These are phyloP conservation scores for Ctenopoma multispine DNA, from an alignment of 2,797 vertebrate species.

Conservation along the genomic window DNA sequence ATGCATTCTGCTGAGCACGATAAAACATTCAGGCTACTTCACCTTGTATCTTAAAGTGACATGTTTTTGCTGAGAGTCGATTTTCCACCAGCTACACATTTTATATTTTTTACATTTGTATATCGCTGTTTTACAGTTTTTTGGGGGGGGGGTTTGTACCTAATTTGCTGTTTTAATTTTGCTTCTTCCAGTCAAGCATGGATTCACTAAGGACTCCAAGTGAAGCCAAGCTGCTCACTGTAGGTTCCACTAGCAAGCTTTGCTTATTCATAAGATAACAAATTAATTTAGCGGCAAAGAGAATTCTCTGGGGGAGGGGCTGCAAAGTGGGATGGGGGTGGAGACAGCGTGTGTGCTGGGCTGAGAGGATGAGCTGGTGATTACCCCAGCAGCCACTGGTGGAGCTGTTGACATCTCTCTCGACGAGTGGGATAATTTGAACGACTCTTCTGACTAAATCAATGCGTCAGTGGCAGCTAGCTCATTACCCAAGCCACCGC, in stretches of 20 bases:
- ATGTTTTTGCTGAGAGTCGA: background rate
- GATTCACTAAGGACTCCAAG: background rate
- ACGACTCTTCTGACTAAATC: constrained; percentile 80
- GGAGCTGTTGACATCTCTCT: constrained; percentile 79
- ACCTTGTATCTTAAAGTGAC: constrained; percentile 29
- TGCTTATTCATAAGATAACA: constrained; percentile 23
- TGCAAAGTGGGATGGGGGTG: constrained; percentile 38
- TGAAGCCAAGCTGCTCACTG: background rate
- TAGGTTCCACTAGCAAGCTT: background rate
- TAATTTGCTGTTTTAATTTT: background rate
- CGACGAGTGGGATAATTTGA: constrained; percentile 77
- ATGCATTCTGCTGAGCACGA: constrained; percentile 21
- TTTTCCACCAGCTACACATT: background rate
- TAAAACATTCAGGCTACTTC: constrained; percentile 22
- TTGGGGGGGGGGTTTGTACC: no score
- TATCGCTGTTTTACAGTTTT: background rate
- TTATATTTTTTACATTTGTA: background rate
- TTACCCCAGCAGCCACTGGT: constrained; percentile 72
- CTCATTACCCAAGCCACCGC: constrained; percentile 77
- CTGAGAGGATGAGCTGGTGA: constrained; percentile 58
- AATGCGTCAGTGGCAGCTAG: constrained; percentile 78
- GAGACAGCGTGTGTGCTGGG: constrained; percentile 37
- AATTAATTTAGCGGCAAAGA: background rate
- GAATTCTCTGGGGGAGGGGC: constrained; percentile 23
- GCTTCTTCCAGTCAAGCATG: background rate